Evolutionary conservation across 2,113 vertebrate genomes (phyloP).

Genomic region (Pollachius pollachius): DNA sequence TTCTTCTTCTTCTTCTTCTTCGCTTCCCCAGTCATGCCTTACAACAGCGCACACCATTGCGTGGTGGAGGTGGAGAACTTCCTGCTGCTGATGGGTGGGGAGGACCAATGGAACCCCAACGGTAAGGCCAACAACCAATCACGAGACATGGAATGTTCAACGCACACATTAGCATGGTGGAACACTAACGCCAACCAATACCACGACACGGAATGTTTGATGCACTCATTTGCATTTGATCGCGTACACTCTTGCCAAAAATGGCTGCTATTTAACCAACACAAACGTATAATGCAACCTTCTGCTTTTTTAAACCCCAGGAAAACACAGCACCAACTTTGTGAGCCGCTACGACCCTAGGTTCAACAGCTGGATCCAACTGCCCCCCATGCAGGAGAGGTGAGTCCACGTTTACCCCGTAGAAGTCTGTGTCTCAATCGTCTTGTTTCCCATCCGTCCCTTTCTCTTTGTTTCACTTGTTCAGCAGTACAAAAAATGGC

Average conservation of each 20-base stretch:
- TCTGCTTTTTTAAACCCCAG: constrained; percentile 63
- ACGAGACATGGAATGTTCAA: constrained; percentile 2
- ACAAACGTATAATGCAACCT: not conserved
- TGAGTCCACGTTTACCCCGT: constrained; percentile 45
- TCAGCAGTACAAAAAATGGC: no score
- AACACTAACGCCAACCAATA: constrained; percentile 79
- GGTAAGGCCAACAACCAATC: constrained; percentile 71
- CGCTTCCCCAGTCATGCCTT: constrained; percentile 91
- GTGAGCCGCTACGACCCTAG: constrained; percentile 98
- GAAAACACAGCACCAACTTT: constrained; percentile 99
- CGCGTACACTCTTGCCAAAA: no score
- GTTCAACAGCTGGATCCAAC: constrained; percentile 99
- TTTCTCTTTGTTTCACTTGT: no score
- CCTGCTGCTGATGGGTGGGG: constrained; percentile 93
- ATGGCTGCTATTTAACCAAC: no score
- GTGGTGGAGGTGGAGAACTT: constrained; percentile 99
- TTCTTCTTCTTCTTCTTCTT: not conserved
- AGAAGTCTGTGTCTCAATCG: no score
- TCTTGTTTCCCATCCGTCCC: no score
- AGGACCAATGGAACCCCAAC: constrained; percentile 99
- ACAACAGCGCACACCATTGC: constrained; percentile 99
- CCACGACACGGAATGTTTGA: constrained; percentile 2
- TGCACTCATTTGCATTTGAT: not conserved
- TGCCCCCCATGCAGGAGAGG: constrained; percentile 99
- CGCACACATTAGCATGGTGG: not conserved